A percentile compares a stretch with the other conserved stretches of the same genome.
These are phyloP conservation scores for Cheilosia variabilis DNA, from an alignment of 2,888 invertebrate genomes.

Conservation along the genomic window DNA sequence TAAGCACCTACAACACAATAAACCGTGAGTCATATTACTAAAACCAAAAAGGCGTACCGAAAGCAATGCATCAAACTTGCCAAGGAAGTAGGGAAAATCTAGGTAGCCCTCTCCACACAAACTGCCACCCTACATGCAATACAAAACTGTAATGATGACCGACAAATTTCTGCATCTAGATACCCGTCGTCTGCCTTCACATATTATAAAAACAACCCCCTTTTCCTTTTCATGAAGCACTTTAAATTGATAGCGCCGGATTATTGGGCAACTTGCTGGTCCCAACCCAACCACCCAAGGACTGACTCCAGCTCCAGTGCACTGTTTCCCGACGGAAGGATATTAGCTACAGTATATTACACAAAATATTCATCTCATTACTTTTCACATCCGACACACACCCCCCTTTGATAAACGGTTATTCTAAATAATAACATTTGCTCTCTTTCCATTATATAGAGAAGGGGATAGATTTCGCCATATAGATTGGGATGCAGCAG, in stretches of 20 bases:
- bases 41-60: no score
- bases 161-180: constrained; percentile 14
- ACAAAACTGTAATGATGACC: neutral
- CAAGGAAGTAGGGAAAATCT: no score
- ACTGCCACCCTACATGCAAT: no score
- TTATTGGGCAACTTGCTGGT: constrained; percentile 54
- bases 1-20: no score
- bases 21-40: no score
- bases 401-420: constrained; percentile 61
- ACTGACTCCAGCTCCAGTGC: constrained; percentile 36
- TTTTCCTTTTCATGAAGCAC: constrained; percentile 51
- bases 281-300: constrained; percentile 37
- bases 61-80: no score
- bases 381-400: constrained; percentile 59
- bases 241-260: constrained; percentile 54
- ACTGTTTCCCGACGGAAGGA: constrained; percentile 37
- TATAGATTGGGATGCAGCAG: constrained; percentile 43
- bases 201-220: neutral
- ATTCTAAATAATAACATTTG: constrained; percentile 72
- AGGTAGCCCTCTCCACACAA: no score
- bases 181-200: neutral
- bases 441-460: constrained; percentile 47
- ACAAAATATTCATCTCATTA: constrained; percentile 72
- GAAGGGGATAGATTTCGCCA: constrained; percentile 25
- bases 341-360: constrained; percentile 60